phyloP scores from a whole-genome alignment of 2,888 invertebrate species.

The Diachrysia chrysitis region DNA sequence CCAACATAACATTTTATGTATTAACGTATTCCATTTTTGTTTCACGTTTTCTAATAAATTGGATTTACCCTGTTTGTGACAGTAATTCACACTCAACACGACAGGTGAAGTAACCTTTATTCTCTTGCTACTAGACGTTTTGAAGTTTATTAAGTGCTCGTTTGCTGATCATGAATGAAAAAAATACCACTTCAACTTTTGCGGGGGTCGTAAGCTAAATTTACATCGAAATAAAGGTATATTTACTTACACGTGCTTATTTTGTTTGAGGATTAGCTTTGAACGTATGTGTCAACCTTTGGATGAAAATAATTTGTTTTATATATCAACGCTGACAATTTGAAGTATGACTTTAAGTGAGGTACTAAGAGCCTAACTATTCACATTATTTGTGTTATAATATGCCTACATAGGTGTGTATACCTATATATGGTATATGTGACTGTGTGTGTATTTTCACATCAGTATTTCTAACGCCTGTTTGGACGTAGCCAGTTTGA shows the following conservation, averaged over 20 bases:
- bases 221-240: not conserved
- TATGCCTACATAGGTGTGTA: too few relatives aligned
- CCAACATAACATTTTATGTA: constrained; percentile 5
- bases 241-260: not conserved
- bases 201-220: not conserved
- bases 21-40: not conserved
- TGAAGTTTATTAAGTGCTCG: constrained; percentile 6
- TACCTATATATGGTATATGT: too few relatives aligned
- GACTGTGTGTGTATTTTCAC: too few relatives aligned
- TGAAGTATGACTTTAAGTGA: too few relatives aligned
- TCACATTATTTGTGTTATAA: too few relatives aligned
- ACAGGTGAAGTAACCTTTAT: constrained; percentile 11
- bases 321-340: too few relatives aligned
- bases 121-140: constrained; percentile 10
- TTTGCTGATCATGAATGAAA: not conserved
- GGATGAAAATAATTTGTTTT: too few relatives aligned
- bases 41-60: constrained; percentile 25
- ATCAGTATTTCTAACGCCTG: too few relatives aligned
- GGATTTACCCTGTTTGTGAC: constrained; percentile 30
- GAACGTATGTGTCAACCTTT: too few relatives aligned
- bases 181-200: not conserved
- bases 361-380: too few relatives aligned
- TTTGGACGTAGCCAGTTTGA: too few relatives aligned
- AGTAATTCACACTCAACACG: constrained; percentile 23
- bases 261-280: too few relatives aligned